These are phyloP conservation scores for Folsomia manolachei DNA, from an alignment of 2,888 invertebrate genomes.

Conservation along the genomic window DNA sequence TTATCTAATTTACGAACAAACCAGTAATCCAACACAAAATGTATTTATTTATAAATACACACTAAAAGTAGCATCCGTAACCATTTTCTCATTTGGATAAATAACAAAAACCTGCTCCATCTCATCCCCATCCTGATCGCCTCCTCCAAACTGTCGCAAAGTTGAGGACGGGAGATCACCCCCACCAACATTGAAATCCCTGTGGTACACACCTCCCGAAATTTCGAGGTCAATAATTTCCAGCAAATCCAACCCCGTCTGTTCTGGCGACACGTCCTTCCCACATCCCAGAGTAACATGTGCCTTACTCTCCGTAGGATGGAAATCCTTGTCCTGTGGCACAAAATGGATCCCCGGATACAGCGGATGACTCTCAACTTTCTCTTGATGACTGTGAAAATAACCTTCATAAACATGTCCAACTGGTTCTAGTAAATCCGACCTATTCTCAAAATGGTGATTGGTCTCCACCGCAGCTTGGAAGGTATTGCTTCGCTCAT, in stretches of 20 bases:
- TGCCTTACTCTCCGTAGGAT: slow-evolving; percentile 29
- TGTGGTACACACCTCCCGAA: slow-evolving; percentile 13
- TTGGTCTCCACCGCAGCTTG: not conserved
- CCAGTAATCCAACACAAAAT: not conserved
- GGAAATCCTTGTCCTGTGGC: slow-evolving; percentile 31
- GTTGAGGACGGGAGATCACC: slow-evolving; percentile 18
- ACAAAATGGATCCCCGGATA: slow-evolving; percentile 37
- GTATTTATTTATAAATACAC: slow-evolving; percentile 21
- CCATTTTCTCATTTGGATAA: slow-evolving; percentile 32
- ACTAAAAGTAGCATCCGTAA: slow-evolving; percentile 26
- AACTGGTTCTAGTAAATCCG: not conserved
- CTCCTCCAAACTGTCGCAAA: slow-evolving; percentile 20
- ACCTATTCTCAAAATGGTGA: slow-evolving; percentile 9
- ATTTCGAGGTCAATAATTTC: slow-evolving; percentile 37
- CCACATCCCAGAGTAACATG: slow-evolving; percentile 29
- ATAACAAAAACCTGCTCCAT: slow-evolving; percentile 24
- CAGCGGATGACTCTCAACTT: not conserved
- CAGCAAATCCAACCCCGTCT: slow-evolving; percentile 40
- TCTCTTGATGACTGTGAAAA: not conserved
- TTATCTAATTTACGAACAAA: no score
- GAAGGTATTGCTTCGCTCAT: slow-evolving; percentile 14
- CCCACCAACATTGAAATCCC: slow-evolving; percentile 22
- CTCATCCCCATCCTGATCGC: not conserved
- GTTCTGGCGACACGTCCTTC: slow-evolving; percentile 28
- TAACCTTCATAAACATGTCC: slow-evolving; percentile 1